phyloP scores from a whole-genome alignment of 2,797 vertebrate species.

The Cephalopachus bancanus region DNA sequence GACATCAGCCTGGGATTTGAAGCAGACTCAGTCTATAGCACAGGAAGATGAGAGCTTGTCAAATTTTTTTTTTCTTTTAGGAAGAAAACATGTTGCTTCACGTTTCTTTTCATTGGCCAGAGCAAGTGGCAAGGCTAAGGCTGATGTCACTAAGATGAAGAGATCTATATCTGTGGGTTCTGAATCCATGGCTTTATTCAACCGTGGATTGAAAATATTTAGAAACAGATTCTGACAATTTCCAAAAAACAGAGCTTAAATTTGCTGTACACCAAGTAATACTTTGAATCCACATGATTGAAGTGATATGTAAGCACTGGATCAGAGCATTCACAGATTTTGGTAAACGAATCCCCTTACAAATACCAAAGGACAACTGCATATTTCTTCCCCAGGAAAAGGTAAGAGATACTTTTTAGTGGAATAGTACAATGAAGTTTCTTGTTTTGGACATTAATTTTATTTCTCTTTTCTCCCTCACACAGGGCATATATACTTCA shows the following conservation, averaged over 20 bases:
- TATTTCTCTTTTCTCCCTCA: neutral
- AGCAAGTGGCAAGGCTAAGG: neutral
- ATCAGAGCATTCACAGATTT: neutral
- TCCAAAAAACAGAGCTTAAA: neutral
- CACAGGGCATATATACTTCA: no score
- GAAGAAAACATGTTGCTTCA: neutral
- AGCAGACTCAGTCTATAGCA: neutral
- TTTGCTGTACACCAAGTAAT: neutral
- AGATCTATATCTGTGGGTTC: neutral
- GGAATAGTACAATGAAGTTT: neutral
- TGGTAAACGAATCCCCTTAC: no score
- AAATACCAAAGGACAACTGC: neutral
- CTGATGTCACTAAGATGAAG: neutral
- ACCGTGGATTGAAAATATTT: neutral
- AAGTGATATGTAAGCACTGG: no score
- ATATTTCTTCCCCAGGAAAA: neutral
- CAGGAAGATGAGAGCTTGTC: accelerated
- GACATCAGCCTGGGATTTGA: neutral
- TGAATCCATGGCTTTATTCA: neutral
- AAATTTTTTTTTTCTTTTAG: neutral
- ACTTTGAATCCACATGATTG: neutral
- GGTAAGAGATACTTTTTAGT: neutral
- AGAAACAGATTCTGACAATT: neutral
- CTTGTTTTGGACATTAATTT: neutral
- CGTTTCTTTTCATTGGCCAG: neutral